A percentile compares a stretch with the other conserved stretches of the same genome.
phyloP scores from a whole-genome alignment of 64 coral and sea anemone genomes.

The Porites australiensis region DNA sequence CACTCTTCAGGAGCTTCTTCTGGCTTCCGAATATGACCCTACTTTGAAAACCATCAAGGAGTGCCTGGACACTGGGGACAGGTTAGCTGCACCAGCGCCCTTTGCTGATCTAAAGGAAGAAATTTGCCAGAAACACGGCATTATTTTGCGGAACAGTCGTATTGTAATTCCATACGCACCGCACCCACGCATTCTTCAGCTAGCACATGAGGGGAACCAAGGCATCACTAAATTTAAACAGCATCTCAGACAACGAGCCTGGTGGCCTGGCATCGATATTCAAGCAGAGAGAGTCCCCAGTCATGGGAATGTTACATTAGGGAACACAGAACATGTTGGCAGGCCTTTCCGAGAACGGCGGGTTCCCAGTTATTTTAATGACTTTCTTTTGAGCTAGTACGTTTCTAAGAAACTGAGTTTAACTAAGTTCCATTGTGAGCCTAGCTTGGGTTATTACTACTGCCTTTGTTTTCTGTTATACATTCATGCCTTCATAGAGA shows the following conservation, averaged over 20 bases:
- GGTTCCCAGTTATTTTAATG: too few species aligned
- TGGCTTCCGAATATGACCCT: neutral
- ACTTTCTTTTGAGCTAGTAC: too few species aligned
- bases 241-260: neutral
- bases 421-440: too few species aligned
- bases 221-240: conserved; percentile 1
- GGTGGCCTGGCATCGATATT: too few species aligned
- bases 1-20: neutral
- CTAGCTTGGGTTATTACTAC: too few species aligned
- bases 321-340: too few species aligned
- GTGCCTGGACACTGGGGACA: conserved; percentile 1
- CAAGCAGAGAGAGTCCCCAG: neutral
- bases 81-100: conserved; percentile 8
- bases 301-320: too few species aligned
- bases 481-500: too few species aligned
- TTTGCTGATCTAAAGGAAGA: conserved; percentile 5
- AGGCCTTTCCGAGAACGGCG: too few species aligned
- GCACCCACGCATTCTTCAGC: neutral
- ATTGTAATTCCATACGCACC: neutral
- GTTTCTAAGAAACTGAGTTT: too few species aligned
- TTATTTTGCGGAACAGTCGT: neutral
- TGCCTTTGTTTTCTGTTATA: too few species aligned
- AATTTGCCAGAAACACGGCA: conserved; percentile 9
- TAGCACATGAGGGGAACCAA: neutral
- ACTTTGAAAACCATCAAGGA: neutral